phyloP scores from a whole-genome alignment of 2,888 invertebrate species.

The Nipponacmea schrenckii region DNA sequence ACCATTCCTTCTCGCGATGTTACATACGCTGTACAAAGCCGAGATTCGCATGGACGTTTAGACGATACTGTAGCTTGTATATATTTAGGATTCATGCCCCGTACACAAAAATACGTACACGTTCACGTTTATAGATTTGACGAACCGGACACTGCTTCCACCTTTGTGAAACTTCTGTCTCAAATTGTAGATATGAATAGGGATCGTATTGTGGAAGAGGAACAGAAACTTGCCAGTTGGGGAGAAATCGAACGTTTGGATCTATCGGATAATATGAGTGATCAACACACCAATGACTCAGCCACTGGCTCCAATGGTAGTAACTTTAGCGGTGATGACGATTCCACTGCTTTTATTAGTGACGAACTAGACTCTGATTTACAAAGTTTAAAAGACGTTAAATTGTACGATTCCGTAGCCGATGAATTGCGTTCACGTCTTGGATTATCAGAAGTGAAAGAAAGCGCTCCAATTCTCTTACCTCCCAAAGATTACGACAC shows the following conservation, averaged over 20 bases:
- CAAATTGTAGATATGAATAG: slow-evolving; percentile 83
- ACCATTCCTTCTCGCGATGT: slow-evolving; percentile 52
- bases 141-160: slow-evolving; percentile 89
- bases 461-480: slow-evolving; percentile 78
- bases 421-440: slow-evolving; percentile 88
- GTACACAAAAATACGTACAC: slow-evolving; percentile 92
- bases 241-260: slow-evolving; percentile 47
- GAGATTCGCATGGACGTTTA: slow-evolving; percentile 75
- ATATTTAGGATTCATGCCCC: slow-evolving; percentile 90
- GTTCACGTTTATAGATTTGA: slow-evolving; percentile 96
- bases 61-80: slow-evolving; percentile 92
- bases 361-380: slow-evolving; percentile 56
- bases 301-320: slow-evolving; percentile 46
- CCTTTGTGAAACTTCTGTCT: slow-evolving; percentile 86
- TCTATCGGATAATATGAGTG: slow-evolving; percentile 43
- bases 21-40: slow-evolving; percentile 88
- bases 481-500: slow-evolving; percentile 96
- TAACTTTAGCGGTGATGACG: slow-evolving; percentile 45
- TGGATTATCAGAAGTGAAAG: slow-evolving; percentile 42
- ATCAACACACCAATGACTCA: slow-evolving; percentile 39
- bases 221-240: slow-evolving; percentile 67
- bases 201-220: slow-evolving; percentile 85
- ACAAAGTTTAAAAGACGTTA: slow-evolving; percentile 48
- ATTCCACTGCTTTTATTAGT: slow-evolving; percentile 45
- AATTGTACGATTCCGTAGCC: slow-evolving; percentile 87